Percentiles rank a stretch among this genome's conserved stretches.
Conservation (phyloP, 2,888 invertebrate genomes). For the Mesochorus sp. region DNA sequence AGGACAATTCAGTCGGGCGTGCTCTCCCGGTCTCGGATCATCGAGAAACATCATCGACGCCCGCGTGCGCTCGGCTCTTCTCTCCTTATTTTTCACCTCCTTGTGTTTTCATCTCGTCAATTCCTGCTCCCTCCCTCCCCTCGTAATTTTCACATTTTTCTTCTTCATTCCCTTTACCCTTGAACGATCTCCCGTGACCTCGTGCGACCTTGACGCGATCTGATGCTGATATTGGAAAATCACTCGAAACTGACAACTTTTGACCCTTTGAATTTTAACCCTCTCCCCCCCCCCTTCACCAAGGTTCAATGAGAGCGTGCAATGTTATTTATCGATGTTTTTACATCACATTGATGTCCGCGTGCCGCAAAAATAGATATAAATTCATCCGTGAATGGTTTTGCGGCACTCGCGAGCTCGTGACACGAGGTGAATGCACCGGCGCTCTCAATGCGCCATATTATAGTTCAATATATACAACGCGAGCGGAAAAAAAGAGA, state of each 20-base stretch:
- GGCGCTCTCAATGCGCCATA: conserved; percentile 7
- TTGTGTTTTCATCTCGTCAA: conserved; percentile 7
- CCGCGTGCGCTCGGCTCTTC: conserved; percentile 41
- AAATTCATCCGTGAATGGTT: not conserved
- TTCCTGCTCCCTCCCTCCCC: not conserved
- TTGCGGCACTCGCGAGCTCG: conserved; percentile 6
- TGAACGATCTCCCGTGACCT: too few relatives aligned
- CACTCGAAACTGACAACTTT: too few relatives aligned
- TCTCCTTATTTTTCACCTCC: not conserved
- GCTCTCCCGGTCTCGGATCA: conserved; percentile 16
- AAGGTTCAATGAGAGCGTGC: not conserved
- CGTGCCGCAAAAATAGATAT: too few relatives aligned
- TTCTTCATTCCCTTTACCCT: conserved; percentile 22
- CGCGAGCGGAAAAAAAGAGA: too few relatives aligned
- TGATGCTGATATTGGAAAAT: too few relatives aligned
- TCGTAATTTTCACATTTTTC: conserved; percentile 27
- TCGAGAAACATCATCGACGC: not conserved
- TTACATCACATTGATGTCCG: too few relatives aligned
- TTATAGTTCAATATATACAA: conserved; percentile 38
- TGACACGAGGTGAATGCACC: conserved; percentile 11
- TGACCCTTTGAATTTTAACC: not conserved
- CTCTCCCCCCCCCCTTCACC: too few relatives aligned
- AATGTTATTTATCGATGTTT: not conserved
- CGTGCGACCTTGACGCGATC: too few relatives aligned
- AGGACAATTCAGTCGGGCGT: conserved; percentile 65